Conservation (phyloP, 1,140 invertebrate genomes). For the Orchestia grillus region DNA sequence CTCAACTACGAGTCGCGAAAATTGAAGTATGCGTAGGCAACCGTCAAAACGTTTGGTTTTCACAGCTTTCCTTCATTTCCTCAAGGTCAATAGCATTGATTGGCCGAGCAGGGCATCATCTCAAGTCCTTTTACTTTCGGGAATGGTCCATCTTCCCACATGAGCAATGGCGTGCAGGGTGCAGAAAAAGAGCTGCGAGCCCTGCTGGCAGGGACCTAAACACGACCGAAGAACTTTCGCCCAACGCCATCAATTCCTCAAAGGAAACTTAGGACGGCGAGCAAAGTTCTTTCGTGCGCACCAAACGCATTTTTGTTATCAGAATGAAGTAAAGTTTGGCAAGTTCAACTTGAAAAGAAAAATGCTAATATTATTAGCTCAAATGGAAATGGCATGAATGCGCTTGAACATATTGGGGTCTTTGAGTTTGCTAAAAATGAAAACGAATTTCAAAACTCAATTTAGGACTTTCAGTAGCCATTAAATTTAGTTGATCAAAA, state of each 20-base stretch:
- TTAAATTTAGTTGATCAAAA: neutral
- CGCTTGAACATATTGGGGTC: neutral
- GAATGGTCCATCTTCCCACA: neutral
- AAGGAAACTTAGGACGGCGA: neutral
- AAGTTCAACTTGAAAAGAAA: neutral
- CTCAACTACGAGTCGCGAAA: no score
- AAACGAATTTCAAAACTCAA: neutral
- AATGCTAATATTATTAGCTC: neutral
- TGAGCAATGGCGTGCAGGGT: neutral
- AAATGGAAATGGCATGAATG: neutral
- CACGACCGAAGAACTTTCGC: neutral
- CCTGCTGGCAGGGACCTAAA: neutral
- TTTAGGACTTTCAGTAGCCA: neutral
- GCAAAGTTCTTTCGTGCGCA: neutral
- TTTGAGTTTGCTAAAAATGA: neutral
- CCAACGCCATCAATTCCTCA: neutral
- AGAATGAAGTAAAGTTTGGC: neutral
- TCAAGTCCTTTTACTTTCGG: neutral
- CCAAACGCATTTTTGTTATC: neutral
- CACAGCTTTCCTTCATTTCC: neutral
- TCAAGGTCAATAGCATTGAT: neutral
- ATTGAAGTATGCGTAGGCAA: neutral
- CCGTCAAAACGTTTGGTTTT: neutral
- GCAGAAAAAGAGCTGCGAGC: neutral
- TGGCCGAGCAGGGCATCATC: neutral